phyloP scores from a whole-genome alignment of 2,797 vertebrate species.

The Chelon labrosus region DNA sequence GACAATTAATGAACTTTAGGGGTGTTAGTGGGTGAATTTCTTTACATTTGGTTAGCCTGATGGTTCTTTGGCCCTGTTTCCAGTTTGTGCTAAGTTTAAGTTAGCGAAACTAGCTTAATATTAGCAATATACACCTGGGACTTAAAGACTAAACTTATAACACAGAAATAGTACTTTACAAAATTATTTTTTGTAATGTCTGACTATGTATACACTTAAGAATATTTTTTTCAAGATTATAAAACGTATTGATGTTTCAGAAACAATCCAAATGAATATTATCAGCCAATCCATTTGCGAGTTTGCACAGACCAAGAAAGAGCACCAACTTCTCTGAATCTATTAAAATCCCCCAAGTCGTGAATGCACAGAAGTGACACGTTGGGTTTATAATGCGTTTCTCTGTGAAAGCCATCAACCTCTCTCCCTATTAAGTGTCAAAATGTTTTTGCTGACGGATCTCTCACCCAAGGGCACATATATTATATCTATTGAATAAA shows the following conservation, averaged over 20 bases:
- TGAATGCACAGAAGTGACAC: neutral
- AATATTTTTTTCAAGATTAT: neutral
- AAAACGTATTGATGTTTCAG: neutral
- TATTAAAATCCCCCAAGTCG: conserved; percentile 1
- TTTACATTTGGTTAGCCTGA: neutral
- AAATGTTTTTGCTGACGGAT: conserved; percentile 18
- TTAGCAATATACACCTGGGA: no score
- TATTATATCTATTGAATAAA: conserved; percentile 18
- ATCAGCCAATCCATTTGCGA: neutral
- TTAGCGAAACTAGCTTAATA: no score
- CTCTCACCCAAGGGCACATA: neutral
- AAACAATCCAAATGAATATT: neutral
- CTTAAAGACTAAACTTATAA: no score
- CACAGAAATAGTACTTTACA: no score
- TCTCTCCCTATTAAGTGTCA: conserved; percentile 5
- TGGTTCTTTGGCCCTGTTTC: no score
- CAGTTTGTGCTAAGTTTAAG: no score
- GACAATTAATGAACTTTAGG: neutral
- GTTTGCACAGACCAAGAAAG: neutral
- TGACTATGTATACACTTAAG: neutral
- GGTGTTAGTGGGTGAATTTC: neutral
- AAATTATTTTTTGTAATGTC: neutral
- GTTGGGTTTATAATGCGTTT: neutral
- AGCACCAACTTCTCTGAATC: neutral
- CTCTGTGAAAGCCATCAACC: conserved; percentile 7